Conservation (phyloP, 2,113 vertebrate species). For the Sylvietta virens region DNA sequence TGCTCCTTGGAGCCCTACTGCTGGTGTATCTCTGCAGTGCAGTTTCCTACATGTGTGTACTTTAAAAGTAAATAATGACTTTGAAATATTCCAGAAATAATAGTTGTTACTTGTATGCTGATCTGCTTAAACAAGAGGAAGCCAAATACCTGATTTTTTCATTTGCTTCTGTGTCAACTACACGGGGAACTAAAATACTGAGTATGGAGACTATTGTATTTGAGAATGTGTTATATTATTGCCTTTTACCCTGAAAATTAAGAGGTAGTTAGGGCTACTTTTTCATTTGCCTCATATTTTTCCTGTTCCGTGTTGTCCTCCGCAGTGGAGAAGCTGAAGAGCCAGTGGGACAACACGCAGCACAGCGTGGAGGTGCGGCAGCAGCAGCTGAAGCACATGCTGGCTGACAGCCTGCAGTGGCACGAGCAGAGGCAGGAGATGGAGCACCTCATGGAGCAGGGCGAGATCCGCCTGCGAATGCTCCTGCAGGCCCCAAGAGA, state of each 20-base stretch:
- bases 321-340: constrained; percentile 89
- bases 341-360: constrained; percentile 92
- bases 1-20: neutral
- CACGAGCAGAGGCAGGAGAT: constrained; percentile 82
- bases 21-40: neutral
- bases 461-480: constrained; percentile 77
- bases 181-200: neutral
- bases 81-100: neutral
- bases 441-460: constrained; percentile 82
- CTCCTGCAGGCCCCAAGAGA: constrained; percentile 81
- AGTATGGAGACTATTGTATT: neutral
- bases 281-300: neutral
- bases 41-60: neutral
- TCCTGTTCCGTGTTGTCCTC: neutral
- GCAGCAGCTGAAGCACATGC: constrained; percentile 88
- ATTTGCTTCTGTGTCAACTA: neutral
- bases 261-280: neutral
- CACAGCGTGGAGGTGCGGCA: constrained; percentile 85
- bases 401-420: constrained; percentile 87
- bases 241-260: neutral
- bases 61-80: neutral
- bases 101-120: neutral
- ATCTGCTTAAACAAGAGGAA: neutral
- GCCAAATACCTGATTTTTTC: neutral
- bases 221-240: neutral